Base-by-base conservation (phyloP, 2,888 invertebrate genomes). In the Fragum sueziense region DNA sequence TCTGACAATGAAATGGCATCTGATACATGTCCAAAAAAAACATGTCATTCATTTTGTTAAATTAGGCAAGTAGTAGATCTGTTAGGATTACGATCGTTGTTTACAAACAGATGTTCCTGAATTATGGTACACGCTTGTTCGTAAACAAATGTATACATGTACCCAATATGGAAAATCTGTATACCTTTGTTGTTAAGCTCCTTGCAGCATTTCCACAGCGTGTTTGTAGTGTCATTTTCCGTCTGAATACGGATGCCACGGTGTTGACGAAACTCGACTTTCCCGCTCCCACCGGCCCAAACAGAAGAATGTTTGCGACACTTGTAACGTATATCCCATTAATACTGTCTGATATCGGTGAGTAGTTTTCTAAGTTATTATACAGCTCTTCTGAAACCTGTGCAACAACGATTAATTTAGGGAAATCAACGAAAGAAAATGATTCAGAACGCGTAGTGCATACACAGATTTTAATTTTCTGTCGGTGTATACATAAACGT, bases 161-260 rank as follows among this genome's bases (percentile, higher is more conserved):
- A n/a, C n/a, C n/a, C n/a, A n/a, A n/a, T n/a, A n/a, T n/a, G n/a
- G n/a, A n/a, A n/a, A n/a, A n/a, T n/a, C n/a, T n/a, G n/a, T n/a
- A n/a, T 57, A 57, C 57, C 57, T 57, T 57, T 57, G 25, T 57
- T 6, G 57, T 57, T 25, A 57, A 57, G 14, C 57, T 57, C n/a
- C 25, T 57, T 1, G 57, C 11, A 3, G 57, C 57, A 57, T 27
- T 27, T 57, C 57, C 57, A 25, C 57, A 27, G n/a, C 57, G 9
- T 20, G 57, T 27, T 27, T 27, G 27, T 27, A 22, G 25, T 2
- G 27, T 27, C 29, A 57, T 57, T 27, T n/a, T 57, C 11, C 57
- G 27, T 57, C 57, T 2, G 27, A 57, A 57, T 25, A 27, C 25
- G 3, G 57, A 57, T 3, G 27, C 9, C 11, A 57, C 57, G 25